Evolutionary conservation across 2,888 invertebrate genomes (phyloP), one percentile per base, ranked within the genome.

Genomic region (Bruchidius siliquastri): DNA sequence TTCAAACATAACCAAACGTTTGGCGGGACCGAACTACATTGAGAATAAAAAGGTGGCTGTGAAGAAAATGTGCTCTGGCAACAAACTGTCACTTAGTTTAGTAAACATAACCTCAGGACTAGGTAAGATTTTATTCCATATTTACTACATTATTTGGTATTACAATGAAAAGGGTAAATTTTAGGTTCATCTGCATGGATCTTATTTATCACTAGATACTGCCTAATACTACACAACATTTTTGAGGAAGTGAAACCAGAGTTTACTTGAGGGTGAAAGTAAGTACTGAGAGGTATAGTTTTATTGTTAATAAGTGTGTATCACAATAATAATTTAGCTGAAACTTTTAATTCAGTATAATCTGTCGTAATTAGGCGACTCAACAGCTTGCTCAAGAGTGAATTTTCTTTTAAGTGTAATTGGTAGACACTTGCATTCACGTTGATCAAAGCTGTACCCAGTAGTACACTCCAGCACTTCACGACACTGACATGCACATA

Each of bases 401-500:
- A 75, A 76, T 49, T 13, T 49, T 49, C 79, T 72, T 73, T 75
- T 79, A 13, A 77, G 69, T 20, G 82, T 81, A 67, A 78, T 80
- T 73, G 79, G 77, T 75, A 85, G 85, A 84, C 89, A 91, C 87
- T 86, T 87, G 86, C 91, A 91, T 76, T 87, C 85, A 67, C 86
- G 85, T 72, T 88, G 87, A 82, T 92, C 90, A 82, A 90, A 92
- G 77, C 85, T 86, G 73, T 86, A 89, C 69, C 91, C 92, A 0
- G 91, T 90, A 22, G 90, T 89, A 84, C 93, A 93, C 67, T 88
- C 87, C 22, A 85, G 82, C 13, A 83, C 81, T 32, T 88, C 87
- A 67, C 89, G 86, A 79, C 93, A 93, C 71, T 87, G 85, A 79
- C 93, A 93, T 18, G 86, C 83, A 80, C 93, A 93, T 0, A 85